Evolutionary conservation across 2,888 invertebrate genomes (phyloP), one percentile per base, ranked within the genome.

Genomic region (Cryptus armator): DNA sequence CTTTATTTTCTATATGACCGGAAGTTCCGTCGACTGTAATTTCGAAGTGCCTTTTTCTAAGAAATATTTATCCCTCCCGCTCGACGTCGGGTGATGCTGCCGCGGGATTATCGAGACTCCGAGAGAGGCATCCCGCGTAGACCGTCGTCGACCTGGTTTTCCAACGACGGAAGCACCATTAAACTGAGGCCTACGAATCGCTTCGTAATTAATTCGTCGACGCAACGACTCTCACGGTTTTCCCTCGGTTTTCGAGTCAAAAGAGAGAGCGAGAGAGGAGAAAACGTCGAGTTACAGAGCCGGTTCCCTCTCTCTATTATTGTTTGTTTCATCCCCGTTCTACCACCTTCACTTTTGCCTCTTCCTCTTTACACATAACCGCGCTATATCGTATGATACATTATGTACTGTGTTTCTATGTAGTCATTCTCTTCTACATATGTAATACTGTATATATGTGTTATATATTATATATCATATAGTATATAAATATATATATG

Each of bases 201-300:
- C 80, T 86, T 56, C 85, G 89, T 91, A 92, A 91, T 92, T 91
- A 92, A 92, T 92, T 92, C 90, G 90, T 88, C 89, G 89, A 87
- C 84, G 87, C 86, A 88, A 88, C 83, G 86, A 24, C 3, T 16
- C 56, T 56, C 56, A 24, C 56, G 37, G 9, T 24, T 56, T 16
- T 56, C 24, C 12, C 56, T 24, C 10, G 77, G 67, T 78, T 46
- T 76, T 70, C 70, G 78, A 53, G 53, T 53, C 67, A 53, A 71
- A 75, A 81, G 53, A 29, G 68, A 74, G 44, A 59, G n/a, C 37
- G 53, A 29, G 72, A 74, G 29, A 46, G n/a, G 46, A 37, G 53
- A 46, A 48, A 74, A 67, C 48, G 71, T 66, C 29, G 71, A 32
- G 70, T 24, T 24, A 19, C 68, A 16, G 48, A 56, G 64, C 19